Conservation (phyloP, 2,888 invertebrate species). For the Heliconius ismenius region DNA sequence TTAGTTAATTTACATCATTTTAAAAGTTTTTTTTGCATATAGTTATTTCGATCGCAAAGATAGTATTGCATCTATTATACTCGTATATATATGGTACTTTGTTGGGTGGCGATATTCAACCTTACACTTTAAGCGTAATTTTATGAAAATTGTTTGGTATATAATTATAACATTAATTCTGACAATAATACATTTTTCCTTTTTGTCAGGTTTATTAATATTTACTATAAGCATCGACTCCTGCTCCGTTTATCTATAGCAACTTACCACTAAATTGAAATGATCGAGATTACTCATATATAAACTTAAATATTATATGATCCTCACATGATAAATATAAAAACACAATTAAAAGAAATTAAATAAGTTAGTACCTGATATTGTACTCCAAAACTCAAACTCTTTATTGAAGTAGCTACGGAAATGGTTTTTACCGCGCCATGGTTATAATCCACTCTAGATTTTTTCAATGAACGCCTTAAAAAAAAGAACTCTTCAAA, state of each 20-base stretch:
- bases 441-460: constrained; percentile 59
- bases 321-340: too few relatives aligned
- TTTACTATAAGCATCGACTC: too few relatives aligned
- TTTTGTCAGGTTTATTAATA: too few relatives aligned
- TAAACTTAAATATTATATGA: too few relatives aligned
- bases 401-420: constrained; percentile 19
- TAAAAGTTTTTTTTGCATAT: neutral
- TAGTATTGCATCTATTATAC: neutral
- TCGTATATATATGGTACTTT: neutral
- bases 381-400: neutral
- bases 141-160: too few relatives aligned
- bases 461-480: constrained; percentile 54
- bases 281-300: neutral
- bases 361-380: constrained; percentile 1
- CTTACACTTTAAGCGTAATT: too few relatives aligned
- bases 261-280: neutral
- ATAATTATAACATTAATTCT: too few relatives aligned
- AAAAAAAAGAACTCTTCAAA: neutral
- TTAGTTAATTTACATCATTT: neutral
- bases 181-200: too few relatives aligned
- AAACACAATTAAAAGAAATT: neutral
- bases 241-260: too few relatives aligned
- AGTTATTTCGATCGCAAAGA: neutral
- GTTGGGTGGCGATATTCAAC: too few relatives aligned
- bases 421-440: constrained; percentile 56